phyloP scores from a whole-genome alignment of 2,113 vertebrate genomes.

The Dicerorhinus sumatrensis region DNA sequence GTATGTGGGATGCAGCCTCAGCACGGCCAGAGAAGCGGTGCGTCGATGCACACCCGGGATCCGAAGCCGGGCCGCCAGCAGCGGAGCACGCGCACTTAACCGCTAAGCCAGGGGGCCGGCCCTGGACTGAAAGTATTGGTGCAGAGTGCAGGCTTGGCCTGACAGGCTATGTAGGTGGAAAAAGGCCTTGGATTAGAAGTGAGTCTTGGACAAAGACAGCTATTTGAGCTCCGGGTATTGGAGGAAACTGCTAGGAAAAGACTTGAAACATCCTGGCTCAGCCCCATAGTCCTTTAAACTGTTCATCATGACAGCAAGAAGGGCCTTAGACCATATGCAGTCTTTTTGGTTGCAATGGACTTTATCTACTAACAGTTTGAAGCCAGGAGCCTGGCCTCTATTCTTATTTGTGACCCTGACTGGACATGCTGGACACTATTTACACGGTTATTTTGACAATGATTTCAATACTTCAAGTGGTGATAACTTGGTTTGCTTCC shows the following conservation, averaged over 20 bases:
- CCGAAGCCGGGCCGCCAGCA: too few relatives aligned
- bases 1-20: too few relatives aligned
- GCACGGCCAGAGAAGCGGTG: too few relatives aligned
- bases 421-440: neutral
- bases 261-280: neutral
- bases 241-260: neutral
- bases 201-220: neutral
- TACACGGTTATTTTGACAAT: neutral
- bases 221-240: neutral
- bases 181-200: neutral
- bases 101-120: too few relatives aligned
- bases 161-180: neutral
- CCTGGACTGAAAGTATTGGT: neutral
- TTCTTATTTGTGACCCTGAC: slow-evolving; percentile 24
- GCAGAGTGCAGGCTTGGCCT: neutral
- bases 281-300: neutral
- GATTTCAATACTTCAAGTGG: slow-evolving; percentile 51
- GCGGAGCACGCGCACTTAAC: too few relatives aligned
- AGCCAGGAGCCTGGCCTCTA: neutral
- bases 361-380: neutral
- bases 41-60: too few relatives aligned
- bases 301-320: neutral
- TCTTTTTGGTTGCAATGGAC: neutral
- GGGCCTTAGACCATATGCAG: neutral
- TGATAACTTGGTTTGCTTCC: neutral